Percentiles rank a stretch among this genome's conserved stretches.
phyloP scores from a whole-genome alignment of 2,888 invertebrate genomes.

The Chirona hameri region DNA sequence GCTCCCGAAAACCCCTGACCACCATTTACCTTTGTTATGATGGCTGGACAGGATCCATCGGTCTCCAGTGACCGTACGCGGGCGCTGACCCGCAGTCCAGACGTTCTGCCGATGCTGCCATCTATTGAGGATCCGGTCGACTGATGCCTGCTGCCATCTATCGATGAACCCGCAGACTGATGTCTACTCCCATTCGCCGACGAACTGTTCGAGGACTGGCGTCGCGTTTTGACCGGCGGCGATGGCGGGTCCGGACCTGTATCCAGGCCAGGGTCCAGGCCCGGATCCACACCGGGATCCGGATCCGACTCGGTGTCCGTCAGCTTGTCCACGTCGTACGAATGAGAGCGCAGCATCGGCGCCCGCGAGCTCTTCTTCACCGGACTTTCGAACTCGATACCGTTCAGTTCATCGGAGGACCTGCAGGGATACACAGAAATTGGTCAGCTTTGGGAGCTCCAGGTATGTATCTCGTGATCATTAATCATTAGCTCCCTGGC shows the following conservation, averaged over 20 bases:
- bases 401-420: slow-evolving; percentile 4
- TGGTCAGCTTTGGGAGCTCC: too few relatives aligned
- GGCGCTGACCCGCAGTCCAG: background rate
- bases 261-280: too few relatives aligned
- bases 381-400: slow-evolving; percentile 6
- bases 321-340: slow-evolving; percentile 8
- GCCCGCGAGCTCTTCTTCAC: background rate
- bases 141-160: slow-evolving; percentile 13
- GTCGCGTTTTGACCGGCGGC: slow-evolving; percentile 12
- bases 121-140: background rate
- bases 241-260: background rate
- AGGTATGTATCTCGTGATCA: too few relatives aligned
- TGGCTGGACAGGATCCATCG: background rate
- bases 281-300: too few relatives aligned
- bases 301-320: background rate
- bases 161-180: slow-evolving; percentile 25
- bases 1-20: background rate
- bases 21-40: background rate
- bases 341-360: background rate
- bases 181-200: too few relatives aligned
- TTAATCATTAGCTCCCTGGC: too few relatives aligned
- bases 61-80: background rate
- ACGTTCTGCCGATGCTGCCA: background rate
- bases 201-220: background rate
- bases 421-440: background rate